These are phyloP conservation scores for Sthenelais limicola DNA, from an alignment of 2,888 invertebrate species.

Conservation along the genomic window DNA sequence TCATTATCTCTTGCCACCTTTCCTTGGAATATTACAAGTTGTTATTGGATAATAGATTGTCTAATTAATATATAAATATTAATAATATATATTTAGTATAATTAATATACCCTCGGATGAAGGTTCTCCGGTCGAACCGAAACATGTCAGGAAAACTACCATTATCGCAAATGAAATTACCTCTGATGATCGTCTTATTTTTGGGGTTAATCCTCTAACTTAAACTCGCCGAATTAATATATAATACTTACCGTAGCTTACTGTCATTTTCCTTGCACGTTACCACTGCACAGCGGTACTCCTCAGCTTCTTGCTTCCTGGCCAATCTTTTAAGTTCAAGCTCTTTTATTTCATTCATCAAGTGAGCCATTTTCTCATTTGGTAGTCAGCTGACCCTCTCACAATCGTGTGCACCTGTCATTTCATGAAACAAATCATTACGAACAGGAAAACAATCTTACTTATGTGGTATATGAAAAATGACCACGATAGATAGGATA, in stretches of 20 bases:
- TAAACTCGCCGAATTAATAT: no score
- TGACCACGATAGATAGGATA: no score
- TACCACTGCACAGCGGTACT: slow-evolving; percentile 59
- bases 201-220: no score
- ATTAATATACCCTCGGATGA: no score
- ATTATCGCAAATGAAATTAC: no score
- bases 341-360: slow-evolving; percentile 63
- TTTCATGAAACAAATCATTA: not conserved
- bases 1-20: no score
- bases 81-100: not conserved
- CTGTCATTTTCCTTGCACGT: slow-evolving; percentile 59
- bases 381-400: slow-evolving; percentile 60
- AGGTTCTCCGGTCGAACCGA: no score
- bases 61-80: not conserved
- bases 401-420: slow-evolving; percentile 61
- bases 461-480: not conserved
- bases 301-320: slow-evolving; percentile 60
- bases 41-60: no score
- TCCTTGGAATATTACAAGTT: no score
- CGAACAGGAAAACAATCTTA: not conserved
- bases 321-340: slow-evolving; percentile 58
- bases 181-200: no score
- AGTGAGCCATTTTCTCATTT: slow-evolving; percentile 63
- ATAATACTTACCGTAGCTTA: slow-evolving; percentile 54
- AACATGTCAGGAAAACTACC: no score